Base-by-base conservation (phyloP, 2,888 invertebrate genomes). In the Loripinus fragilis region DNA sequence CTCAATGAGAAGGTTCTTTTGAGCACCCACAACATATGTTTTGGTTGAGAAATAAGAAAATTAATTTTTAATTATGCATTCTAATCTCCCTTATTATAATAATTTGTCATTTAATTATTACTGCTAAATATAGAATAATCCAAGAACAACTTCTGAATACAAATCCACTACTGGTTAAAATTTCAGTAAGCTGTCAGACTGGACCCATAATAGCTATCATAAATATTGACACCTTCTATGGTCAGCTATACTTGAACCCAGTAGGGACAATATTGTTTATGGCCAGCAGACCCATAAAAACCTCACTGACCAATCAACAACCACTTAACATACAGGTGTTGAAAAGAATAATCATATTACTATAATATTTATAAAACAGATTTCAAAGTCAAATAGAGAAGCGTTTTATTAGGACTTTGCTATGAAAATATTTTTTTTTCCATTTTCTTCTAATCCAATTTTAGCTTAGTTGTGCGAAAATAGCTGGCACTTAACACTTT, bases 181-280 rank as follows among this genome's bases (percentile, higher is more conserved):
- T 38, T 38, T 20, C 48, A 48, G 48, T n/a, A 20, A 52, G 20
- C 25, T 3, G 30, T 20, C 2, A 20, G 60, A 33, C 60, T 60
- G 10, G 60, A 60, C 60, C 60, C 30, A n/a, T 33, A 60, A 60
- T 17, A 30, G 7, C 60, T 60, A 60, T 10, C 60, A 60, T 60
- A 60, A 60, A 60, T 60, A 60, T 60, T 60, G 60, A 60, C 60
- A 60, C 33, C 33, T 60, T 12, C 30, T 17, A 20, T 30, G 15
- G 5, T 33, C 33, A 30, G 17, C 12, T 20, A 60, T 17, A n/a
- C 33, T 60, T 12, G 30, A 60, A 30, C 60, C 60, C 60, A 60
- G 33, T 60, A 33, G 60, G 60, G 60, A 60, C 60, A 60, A 30
- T 60, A 60, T 60, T 60, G 60, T 60, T 60, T 60, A 60, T 60